Evolutionary conservation across 2,888 invertebrate species (phyloP).

Genomic region (Lordiphosa fenestrarum): DNA sequence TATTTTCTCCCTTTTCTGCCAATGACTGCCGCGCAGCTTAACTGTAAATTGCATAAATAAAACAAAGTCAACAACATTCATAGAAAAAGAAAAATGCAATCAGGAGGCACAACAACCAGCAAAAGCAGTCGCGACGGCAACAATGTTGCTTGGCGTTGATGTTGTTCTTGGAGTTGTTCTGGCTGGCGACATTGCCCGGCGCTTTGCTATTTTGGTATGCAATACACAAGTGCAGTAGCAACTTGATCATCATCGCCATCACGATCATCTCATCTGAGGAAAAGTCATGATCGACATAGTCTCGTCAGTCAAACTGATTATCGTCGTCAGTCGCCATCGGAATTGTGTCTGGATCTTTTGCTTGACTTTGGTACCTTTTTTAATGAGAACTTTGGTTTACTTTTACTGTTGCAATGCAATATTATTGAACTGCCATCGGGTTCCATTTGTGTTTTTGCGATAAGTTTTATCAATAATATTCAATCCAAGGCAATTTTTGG

Average conservation of each 20-base stretch:
- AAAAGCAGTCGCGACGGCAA: conserved; percentile 44
- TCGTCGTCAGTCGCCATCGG: conserved; percentile 34
- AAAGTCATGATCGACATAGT: conserved; percentile 42
- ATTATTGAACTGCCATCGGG: conserved; percentile 52
- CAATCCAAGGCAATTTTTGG: conserved; percentile 51
- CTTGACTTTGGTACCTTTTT: conserved; percentile 7
- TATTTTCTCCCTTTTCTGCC: conserved; percentile 10
- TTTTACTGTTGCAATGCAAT: conserved; percentile 29
- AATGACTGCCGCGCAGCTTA: conserved; percentile 27
- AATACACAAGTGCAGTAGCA: conserved; percentile 59
- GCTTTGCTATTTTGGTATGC: conserved; percentile 69
- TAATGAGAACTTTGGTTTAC: conserved; percentile 16
- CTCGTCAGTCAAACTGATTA: conserved; percentile 40
- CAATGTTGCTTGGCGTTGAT: conserved; percentile 43
- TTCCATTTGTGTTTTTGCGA: conserved; percentile 35
- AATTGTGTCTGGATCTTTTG: conserved; percentile 25
- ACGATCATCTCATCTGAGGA: conserved; percentile 29
- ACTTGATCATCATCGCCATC: conserved; percentile 30
- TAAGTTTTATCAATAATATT: conserved; percentile 76
- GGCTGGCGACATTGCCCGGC: conserved; percentile 67
- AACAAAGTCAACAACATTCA: conserved; percentile 49
- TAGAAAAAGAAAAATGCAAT: conserved; percentile 28
- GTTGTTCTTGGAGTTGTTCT: conserved; percentile 18
- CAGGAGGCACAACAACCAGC: conserved; percentile 18
- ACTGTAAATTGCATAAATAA: conserved; percentile 75